These are phyloP conservation scores for Siniperca scherzeri DNA, from an alignment of 2,797 vertebrate species.

Conservation along the genomic window DNA sequence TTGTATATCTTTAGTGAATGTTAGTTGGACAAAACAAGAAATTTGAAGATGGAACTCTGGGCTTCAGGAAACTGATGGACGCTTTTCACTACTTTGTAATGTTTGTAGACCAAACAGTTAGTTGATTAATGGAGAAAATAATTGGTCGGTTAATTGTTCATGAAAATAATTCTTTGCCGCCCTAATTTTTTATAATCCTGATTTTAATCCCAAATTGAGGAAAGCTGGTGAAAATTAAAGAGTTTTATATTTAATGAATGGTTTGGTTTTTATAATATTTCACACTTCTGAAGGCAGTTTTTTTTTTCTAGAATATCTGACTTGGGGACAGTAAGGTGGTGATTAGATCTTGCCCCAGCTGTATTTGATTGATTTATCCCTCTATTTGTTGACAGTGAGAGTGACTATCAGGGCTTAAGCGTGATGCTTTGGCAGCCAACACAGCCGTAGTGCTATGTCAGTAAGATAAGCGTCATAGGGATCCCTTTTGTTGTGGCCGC, in stretches of 20 bases:
- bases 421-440: constrained; percentile 71
- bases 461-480: constrained; percentile 64
- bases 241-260: neutral
- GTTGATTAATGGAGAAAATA: neutral
- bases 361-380: constrained; percentile 75
- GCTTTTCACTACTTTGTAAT: neutral
- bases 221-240: neutral
- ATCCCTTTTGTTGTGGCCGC: constrained; percentile 73
- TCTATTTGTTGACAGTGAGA: constrained; percentile 65
- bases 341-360: constrained; percentile 45
- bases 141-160: neutral
- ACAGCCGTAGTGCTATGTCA: constrained; percentile 57
- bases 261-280: neutral
- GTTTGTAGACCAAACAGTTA: neutral
- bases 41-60: neutral
- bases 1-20: neutral
- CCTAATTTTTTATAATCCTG: neutral
- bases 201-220: neutral
- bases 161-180: neutral
- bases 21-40: neutral
- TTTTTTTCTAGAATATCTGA: neutral
- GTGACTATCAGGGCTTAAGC: constrained; percentile 66
- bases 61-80: neutral
- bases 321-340: constrained; percentile 5
- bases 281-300: neutral